Conservation (phyloP, 2,888 invertebrate species). For the Standfussiana lucernea region DNA sequence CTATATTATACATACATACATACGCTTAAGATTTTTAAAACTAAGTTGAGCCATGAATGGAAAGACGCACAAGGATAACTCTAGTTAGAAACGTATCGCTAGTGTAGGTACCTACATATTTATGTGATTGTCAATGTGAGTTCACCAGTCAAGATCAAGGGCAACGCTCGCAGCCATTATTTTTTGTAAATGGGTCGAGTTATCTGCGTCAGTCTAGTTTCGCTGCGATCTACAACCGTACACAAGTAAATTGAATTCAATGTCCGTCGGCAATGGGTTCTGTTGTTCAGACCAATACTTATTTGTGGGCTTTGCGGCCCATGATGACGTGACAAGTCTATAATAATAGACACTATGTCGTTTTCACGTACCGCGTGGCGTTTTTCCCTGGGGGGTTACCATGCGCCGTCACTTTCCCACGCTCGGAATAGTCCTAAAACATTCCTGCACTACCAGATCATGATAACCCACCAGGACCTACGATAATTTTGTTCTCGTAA, state of each 20-base stretch:
- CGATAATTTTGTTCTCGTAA: slow-evolving; percentile 2
- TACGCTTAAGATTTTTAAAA: neutral
- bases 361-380: neutral
- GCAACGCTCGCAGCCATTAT: neutral
- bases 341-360: slow-evolving; percentile 3
- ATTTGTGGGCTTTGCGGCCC: neutral
- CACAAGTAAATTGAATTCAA: neutral
- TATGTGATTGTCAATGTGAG: neutral
- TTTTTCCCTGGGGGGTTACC: no score
- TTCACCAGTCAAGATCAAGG: slow-evolving; percentile 45
- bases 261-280: neutral
- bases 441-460: no score
- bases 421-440: no score
- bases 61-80: neutral
- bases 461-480: no score
- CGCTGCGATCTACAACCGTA: neutral
- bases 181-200: neutral
- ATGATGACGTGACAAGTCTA: neutral
- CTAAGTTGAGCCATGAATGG: neutral
- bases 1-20: neutral
- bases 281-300: neutral
- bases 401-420: no score
- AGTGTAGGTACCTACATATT: no score
- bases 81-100: neutral
- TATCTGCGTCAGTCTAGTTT: no score